A percentile compares a stretch with the other conserved stretches of the same genome.
Conservation (phyloP, 2,113 vertebrate genomes). For the Ageneiosus marmoratus region DNA sequence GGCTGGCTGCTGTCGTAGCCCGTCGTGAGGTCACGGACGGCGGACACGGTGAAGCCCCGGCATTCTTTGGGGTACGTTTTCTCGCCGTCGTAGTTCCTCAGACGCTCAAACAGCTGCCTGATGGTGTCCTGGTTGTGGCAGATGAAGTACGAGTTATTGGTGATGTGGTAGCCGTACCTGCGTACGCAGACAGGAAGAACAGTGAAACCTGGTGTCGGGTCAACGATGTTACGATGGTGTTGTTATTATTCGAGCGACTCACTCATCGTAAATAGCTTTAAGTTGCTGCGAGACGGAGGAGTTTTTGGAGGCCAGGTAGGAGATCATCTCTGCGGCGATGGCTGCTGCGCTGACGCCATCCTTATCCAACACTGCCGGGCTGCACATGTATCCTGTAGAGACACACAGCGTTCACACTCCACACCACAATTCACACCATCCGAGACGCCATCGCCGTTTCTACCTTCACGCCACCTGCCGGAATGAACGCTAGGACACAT, state of each 20-base stretch:
- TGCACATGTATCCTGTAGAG: slow-evolving; percentile 91
- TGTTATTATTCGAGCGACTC: slow-evolving; percentile 58
- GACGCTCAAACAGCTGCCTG: slow-evolving; percentile 81
- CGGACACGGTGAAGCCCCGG: slow-evolving; percentile 81
- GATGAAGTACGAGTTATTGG: slow-evolving; percentile 94
- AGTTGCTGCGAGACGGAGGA: slow-evolving; percentile 85
- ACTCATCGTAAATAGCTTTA: slow-evolving; percentile 87
- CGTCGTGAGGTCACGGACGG: slow-evolving; percentile 89
- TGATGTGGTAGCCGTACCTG: slow-evolving; percentile 95
- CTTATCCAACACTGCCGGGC: slow-evolving; percentile 92
- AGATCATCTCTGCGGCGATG: slow-evolving; percentile 88
- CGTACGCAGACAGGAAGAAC: background rate
- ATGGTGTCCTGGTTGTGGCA: slow-evolving; percentile 87
- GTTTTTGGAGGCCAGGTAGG: slow-evolving; percentile 82
- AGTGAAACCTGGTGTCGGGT: background rate
- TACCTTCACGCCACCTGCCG: too few species aligned
- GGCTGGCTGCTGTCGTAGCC: slow-evolving; percentile 88
- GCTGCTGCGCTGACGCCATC: slow-evolving; percentile 94
- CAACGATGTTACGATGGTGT: too few species aligned
- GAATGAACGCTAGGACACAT: too few species aligned
- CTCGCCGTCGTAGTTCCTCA: slow-evolving; percentile 82
- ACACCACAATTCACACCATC: background rate
- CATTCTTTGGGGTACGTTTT: slow-evolving; percentile 85
- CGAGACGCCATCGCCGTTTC: too few species aligned
- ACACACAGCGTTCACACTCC: background rate